These are phyloP conservation scores for Procapra przewalskii DNA, from an alignment of 2,113 vertebrate species.

Conservation along the genomic window DNA sequence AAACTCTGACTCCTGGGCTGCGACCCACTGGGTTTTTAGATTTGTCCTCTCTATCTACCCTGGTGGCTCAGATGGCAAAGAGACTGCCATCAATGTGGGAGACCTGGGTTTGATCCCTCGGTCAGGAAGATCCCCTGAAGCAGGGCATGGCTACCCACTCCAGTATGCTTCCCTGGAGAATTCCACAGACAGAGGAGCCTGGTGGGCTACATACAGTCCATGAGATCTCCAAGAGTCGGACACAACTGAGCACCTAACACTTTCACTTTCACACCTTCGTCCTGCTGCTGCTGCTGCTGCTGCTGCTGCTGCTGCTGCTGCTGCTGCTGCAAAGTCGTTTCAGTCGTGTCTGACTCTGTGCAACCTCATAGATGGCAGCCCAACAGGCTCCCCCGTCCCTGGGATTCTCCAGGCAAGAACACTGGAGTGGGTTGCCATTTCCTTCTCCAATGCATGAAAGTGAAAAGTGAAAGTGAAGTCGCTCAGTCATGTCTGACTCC, in stretches of 20 bases:
- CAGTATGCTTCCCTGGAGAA: neutral
- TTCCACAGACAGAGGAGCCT: neutral
- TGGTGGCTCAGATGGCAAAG: neutral
- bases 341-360: too few species aligned
- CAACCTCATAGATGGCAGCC: too few species aligned
- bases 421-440: too few species aligned
- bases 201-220: neutral
- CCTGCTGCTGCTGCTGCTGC: too few species aligned
- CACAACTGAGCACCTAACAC: neutral
- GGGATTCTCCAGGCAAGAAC: too few species aligned
- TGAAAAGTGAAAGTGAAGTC: too few species aligned
- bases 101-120: neutral
- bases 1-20: neutral
- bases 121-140: neutral
- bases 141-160: neutral
- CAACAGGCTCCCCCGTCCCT: too few species aligned
- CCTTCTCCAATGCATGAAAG: too few species aligned
- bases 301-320: too few species aligned
- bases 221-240: neutral
- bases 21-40: neutral
- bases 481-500: too few species aligned
- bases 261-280: neutral
- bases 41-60: neutral
- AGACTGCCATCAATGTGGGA: fast-evolving
- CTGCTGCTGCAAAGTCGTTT: too few species aligned